These are phyloP conservation scores for Acanthisitta chloris DNA, from an alignment of 2,113 vertebrate genomes.

Conservation along the genomic window DNA sequence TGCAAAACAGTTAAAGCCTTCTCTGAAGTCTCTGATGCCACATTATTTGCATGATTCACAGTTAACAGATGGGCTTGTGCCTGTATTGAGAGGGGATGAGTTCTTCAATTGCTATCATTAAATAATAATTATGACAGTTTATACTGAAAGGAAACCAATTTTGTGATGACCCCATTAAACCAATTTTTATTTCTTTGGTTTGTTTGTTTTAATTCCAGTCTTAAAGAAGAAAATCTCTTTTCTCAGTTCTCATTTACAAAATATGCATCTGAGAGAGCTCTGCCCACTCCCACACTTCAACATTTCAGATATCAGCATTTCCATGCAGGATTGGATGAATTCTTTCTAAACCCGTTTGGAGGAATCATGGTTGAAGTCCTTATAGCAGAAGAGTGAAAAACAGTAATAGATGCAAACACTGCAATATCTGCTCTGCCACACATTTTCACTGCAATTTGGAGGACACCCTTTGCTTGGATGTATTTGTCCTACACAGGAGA, in stretches of 20 bases:
- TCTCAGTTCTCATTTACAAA: slow-evolving; percentile 7
- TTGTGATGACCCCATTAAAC: background rate
- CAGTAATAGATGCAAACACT: background rate
- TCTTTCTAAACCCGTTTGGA: background rate
- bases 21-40: slow-evolving; percentile 32
- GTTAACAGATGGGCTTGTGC: slow-evolving; percentile 68
- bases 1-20: slow-evolving; percentile 61
- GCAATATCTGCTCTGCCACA: background rate
- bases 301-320: slow-evolving; percentile 33
- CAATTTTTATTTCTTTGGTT: slow-evolving; percentile 8
- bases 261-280: background rate
- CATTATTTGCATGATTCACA: slow-evolving; percentile 71
- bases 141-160: background rate
- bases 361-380: background rate
- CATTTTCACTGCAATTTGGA: background rate
- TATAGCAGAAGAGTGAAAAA: background rate
- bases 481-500: background rate
- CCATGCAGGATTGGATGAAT: background rate
- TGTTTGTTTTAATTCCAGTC: slow-evolving; percentile 26
- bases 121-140: slow-evolving; percentile 60
- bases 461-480: background rate
- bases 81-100: background rate
- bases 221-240: background rate
- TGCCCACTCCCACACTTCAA: slow-evolving; percentile 3
- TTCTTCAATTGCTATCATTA: slow-evolving; percentile 59